Base-by-base conservation (phyloP, 2,113 vertebrate genomes). In the Alouatta palliata region DNA sequence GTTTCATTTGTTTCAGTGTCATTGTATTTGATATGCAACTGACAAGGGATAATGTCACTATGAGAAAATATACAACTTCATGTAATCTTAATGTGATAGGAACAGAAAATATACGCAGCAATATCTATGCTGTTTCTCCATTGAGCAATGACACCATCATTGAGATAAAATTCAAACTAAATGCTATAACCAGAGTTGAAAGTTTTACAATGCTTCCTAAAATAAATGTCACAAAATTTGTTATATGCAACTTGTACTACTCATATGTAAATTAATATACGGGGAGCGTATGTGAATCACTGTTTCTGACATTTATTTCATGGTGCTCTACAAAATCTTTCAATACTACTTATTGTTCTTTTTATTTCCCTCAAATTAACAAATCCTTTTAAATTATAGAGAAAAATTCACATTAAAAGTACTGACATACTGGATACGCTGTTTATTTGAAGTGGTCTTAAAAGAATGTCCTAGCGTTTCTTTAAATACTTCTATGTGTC, bases 141-240 rank as follows among this genome's bases (percentile, higher is more conserved):
- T 89, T 97, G 16, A 35, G 40, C 61, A 66, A 91, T 95, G 79
- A 83, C 21, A 70, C 68, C 25, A 76, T 58, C 85, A 97, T 68
- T 95, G 56, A 97, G 23, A 96, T 80, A 96, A 97, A 95, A 98
- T 95, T 87, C 71, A 96, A 90, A 97, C 70, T 68, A 43, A 87
- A 5, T 81, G 14, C 35, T 93, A 10, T 21, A 94, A 95, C 35
- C 30, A 83, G 35, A 97, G 25, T 5, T 96, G 43, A 96, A 97
- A 91, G 19, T 83, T 97, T 98, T 95, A 98, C 52, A 96, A 73
- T 80, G 43, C 56, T 95, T 80, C 75, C 82, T 96, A 40, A 96
- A 97, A 97, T 97, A 97, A 97, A 95, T 68, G 40, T 98, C 81
- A 92, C 88, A 97, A 97, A 82, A 68, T 9, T 86, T 97, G 68